Evolutionary conservation across 2,113 vertebrate species (phyloP), one percentile per base, ranked within the genome.

Genomic region (Opisthocomus hoazin): DNA sequence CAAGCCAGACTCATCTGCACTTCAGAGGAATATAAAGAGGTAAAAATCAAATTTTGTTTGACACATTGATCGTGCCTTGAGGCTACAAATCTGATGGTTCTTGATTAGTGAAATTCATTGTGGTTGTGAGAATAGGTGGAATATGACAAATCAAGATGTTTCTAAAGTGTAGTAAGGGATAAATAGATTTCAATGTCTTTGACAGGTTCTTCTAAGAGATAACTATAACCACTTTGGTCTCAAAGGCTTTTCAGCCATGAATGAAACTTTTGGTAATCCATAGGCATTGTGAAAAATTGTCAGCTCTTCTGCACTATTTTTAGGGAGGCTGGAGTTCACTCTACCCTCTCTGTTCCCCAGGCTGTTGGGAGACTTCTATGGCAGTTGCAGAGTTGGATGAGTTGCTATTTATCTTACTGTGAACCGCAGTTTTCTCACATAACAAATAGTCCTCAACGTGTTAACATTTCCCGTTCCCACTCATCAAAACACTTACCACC

Each of bases 31-130:
- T 93, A 83, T 68, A 91, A 96, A 96, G 69, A 61, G 27, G 87
- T 64, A 95, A 96, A 96, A 97, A 92, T 91, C 66, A 96, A 83
- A 96, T 89, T 91, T 86, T 94, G 15, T 94, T 95, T 97, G 96
- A 98, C 96, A 97, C 75, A 75, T 95, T 94, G 86, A 95, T 97
- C 26, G 3, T 84, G 76, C 94, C 96, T 96, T 8, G 51, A 93
- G 96, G 95, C 95, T 96, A 95, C 82, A 88, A 87, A 90, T 81
- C 79, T 81, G 88, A 93, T 89, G 70, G 23, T 6, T 96, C 97
- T 91, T 97, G 86, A 96, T 96, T 91, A 95, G 75, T 79, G 88
- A 93, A 96, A 95, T 93, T n/a, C 84, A 84, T 69, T 80, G 85
- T 69, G 56, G 57, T 90, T 94, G 53, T 74, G 63, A 94, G 85